These are phyloP conservation scores for Cerastis rubricosa DNA, from an alignment of 2,888 invertebrate species.

Conservation along the genomic window DNA sequence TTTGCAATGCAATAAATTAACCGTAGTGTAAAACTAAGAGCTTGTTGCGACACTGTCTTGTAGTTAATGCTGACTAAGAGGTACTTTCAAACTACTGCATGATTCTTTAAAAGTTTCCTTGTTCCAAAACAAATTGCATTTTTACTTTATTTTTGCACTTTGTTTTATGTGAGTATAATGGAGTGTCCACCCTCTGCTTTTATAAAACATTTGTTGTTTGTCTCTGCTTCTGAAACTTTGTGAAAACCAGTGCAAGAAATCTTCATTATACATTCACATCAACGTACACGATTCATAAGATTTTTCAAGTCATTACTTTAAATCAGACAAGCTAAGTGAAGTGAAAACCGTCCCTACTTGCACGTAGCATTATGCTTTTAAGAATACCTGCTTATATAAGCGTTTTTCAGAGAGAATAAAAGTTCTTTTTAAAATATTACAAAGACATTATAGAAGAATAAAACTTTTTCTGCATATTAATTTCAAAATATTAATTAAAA, in stretches of 20 bases:
- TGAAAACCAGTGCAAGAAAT: background rate
- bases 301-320: constrained; percentile 20
- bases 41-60: constrained; percentile 49
- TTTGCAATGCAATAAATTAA: constrained; percentile 67
- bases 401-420: constrained; percentile 10
- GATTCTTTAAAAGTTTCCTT: constrained; percentile 49
- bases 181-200: constrained; percentile 10
- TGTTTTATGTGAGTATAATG: constrained; percentile 40
- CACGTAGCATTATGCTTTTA: constrained; percentile 8
- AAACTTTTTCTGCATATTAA: constrained; percentile 42
- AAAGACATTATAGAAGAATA: constrained; percentile 16
- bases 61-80: constrained; percentile 34
- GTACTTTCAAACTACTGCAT: constrained; percentile 34
- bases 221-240: constrained; percentile 8
- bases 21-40: constrained; percentile 52
- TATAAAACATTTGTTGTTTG: constrained; percentile 37
- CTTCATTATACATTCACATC: constrained; percentile 6
- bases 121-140: constrained; percentile 52
- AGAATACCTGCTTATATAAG: constrained; percentile 32
- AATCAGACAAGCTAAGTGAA: constrained; percentile 19
- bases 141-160: constrained; percentile 36
- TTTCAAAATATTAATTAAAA: constrained; percentile 41
- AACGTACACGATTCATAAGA: background rate
- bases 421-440: constrained; percentile 29
- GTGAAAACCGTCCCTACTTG: constrained; percentile 4